A percentile compares a stretch with the other conserved stretches of the same genome.
Conservation (phyloP, 2,888 invertebrate genomes). For the Physocephala rufipes region DNA sequence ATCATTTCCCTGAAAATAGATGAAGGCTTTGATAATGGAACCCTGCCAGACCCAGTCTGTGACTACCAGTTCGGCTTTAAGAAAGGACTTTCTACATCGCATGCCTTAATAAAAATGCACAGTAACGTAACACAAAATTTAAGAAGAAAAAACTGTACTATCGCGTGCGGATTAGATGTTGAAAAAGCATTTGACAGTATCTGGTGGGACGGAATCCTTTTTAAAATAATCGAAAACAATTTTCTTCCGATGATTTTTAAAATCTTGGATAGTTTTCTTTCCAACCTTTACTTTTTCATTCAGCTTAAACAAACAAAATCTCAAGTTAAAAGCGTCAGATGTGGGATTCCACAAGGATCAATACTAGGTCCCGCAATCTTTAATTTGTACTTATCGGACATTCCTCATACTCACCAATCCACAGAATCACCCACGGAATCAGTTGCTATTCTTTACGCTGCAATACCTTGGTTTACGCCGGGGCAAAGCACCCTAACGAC, state of each 20-base stretch:
- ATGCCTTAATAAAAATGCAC: constrained; percentile 33
- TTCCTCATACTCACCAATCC: not conserved
- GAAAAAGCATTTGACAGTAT: constrained; percentile 35
- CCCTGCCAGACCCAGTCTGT: not conserved
- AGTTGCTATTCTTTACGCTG: not conserved
- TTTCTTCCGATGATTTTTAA: constrained; percentile 10
- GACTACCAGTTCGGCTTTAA: not conserved
- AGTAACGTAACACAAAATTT: constrained; percentile 33
- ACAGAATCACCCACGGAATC: not conserved
- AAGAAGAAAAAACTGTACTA: constrained; percentile 8
- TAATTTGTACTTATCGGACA: no score
- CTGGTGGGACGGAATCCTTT: constrained; percentile 26
- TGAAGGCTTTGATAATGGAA: no score
- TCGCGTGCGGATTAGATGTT: not conserved
- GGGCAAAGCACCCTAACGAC: not conserved
- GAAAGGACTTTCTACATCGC: no score
- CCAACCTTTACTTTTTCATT: constrained; percentile 1
- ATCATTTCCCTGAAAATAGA: not conserved
- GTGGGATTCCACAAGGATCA: no score
- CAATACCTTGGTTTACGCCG: not conserved
- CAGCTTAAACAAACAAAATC: not conserved
- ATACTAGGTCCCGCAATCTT: no score
- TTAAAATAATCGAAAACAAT: constrained; percentile 15
- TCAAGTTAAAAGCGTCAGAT: not conserved
- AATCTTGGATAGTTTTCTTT: constrained; percentile 25